phyloP scores from a whole-genome alignment of 2,888 invertebrate genomes.

The Drosophila merina region DNA sequence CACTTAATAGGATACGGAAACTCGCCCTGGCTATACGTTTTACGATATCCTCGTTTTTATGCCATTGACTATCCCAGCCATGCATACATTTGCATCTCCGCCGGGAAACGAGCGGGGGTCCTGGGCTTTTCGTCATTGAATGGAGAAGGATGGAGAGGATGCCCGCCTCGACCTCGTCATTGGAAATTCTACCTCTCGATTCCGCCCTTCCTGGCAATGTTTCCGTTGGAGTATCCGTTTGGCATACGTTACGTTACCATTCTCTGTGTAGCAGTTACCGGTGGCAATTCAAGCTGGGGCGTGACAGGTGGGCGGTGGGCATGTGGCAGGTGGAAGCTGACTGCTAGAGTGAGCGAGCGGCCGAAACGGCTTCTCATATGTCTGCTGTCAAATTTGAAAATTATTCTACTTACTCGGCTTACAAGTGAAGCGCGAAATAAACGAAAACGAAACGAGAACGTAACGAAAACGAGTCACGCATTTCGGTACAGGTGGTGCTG shows the following conservation, averaged over 20 bases:
- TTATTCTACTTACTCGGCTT: conserved; percentile 68
- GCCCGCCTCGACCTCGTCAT: conserved; percentile 36
- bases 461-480: conserved; percentile 29
- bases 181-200: conserved; percentile 32
- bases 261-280: conserved; percentile 40
- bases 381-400: conserved; percentile 76
- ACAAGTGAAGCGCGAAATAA: conserved; percentile 67
- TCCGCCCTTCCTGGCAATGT: conserved; percentile 59
- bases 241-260: conserved; percentile 52
- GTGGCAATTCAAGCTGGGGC: conserved; percentile 21
- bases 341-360: conserved; percentile 3
- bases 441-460: conserved; percentile 20
- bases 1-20: conserved; percentile 77
- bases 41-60: conserved; percentile 67
- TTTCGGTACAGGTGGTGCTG: conserved; percentile 27
- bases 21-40: conserved; percentile 71
- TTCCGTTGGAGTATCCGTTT: conserved; percentile 67
- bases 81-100: conserved; percentile 62
- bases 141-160: conserved; percentile 40
- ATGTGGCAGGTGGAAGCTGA: neutral
- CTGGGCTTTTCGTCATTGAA: conserved; percentile 58
- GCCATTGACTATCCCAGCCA: conserved; percentile 56
- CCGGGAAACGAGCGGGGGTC: conserved; percentile 8
- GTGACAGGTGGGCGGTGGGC: conserved; percentile 32
- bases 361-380: conserved; percentile 57